Evolutionary conservation across 2,113 vertebrate genomes (phyloP), one percentile per base, ranked within the genome.

Genomic region (Oncorhynchus clarkii): DNA sequence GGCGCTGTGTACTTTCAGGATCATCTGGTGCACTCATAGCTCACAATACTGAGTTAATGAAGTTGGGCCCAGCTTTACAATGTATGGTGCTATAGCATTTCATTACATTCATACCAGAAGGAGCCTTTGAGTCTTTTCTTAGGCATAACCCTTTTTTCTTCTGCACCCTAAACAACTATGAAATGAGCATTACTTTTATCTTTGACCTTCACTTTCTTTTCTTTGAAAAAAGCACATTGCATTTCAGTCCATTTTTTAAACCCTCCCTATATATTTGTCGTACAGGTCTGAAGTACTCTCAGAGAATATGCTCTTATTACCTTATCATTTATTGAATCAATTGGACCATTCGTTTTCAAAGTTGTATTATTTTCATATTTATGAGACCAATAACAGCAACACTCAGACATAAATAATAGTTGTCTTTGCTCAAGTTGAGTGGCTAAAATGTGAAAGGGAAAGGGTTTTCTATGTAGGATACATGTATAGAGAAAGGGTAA

Each of bases 41-140:
- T 51, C 64, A 70, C 73, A 67, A 49, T 29, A 34, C 68, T 69
- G 73, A 0, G 27, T 72, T 64, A 73, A 18, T 67, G 27, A 39
- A 62, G 74, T 26, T 27, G 59, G 20, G 65, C 31, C 54, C 54
- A 66, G 67, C 79, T 69, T 81, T 18, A 76, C 29, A 31, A 72
- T 72, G 74, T 79, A 65, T 24, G 62, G 45, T 31, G 69, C 71
- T 66, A 73, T 67, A 62, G 67, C 74, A 59, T 83, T 78, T 78
- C 3, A 48, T 66, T 51, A 26, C 26, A 78, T 75, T 68, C 68
- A 57, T 11, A 75, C 79, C 71, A 67, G 62, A 70, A 49, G 4
- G 39, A 48, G 0, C 1, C 26, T 12, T 18, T 67, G 26, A 18
- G 20, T 7, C 16, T 49, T 26, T 49, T 70, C 5, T 70, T 49